Evolutionary conservation across 1,140 invertebrate genomes (phyloP).

Genomic region (Zaprionus lachaisei): DNA sequence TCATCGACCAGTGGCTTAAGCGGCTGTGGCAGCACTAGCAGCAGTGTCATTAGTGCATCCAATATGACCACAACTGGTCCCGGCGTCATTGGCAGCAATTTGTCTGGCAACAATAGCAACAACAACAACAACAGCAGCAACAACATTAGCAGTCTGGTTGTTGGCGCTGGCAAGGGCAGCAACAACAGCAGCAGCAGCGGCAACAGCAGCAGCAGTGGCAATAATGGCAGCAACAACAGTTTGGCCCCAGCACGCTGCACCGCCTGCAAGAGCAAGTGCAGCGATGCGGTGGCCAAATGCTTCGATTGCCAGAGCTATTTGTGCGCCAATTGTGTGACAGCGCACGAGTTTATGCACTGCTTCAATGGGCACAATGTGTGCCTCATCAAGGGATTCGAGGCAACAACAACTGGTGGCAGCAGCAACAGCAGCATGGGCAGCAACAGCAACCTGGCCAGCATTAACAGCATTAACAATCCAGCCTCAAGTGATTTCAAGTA

Average conservation of each 20-base stretch:
- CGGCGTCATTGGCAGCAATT: constrained; percentile 78
- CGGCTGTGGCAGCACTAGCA: constrained; percentile 76
- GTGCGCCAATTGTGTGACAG: constrained; percentile 98
- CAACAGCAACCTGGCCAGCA: constrained; percentile 7
- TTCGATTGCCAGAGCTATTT: constrained; percentile 97
- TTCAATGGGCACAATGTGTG: constrained; percentile 97
- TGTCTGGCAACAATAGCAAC: constrained; percentile 35
- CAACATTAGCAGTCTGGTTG: constrained; percentile 63
- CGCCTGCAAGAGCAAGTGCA: constrained; percentile 94
- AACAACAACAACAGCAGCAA: constrained; percentile 33
- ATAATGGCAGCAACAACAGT: constrained; percentile 28
- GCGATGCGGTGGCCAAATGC: constrained; percentile 95
- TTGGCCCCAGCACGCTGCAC: constrained; percentile 88
- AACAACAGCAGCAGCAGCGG: constrained; percentile 20
- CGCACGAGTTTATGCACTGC: constrained; percentile 99
- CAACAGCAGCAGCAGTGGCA: constrained; percentile 31
- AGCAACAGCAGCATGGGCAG: constrained; percentile 17
- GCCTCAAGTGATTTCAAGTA: constrained; percentile 73
- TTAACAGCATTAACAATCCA: constrained; percentile 60
- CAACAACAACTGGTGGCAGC: constrained; percentile 31
- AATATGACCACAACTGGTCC: constrained; percentile 61
- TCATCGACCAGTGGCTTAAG: constrained; percentile 78
- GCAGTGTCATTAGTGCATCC: constrained; percentile 66
- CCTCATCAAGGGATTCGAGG: constrained; percentile 70
- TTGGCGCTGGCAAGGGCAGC: constrained; percentile 63